Base-by-base conservation (phyloP, 2,797 vertebrate species). In the Mycteria americana region DNA sequence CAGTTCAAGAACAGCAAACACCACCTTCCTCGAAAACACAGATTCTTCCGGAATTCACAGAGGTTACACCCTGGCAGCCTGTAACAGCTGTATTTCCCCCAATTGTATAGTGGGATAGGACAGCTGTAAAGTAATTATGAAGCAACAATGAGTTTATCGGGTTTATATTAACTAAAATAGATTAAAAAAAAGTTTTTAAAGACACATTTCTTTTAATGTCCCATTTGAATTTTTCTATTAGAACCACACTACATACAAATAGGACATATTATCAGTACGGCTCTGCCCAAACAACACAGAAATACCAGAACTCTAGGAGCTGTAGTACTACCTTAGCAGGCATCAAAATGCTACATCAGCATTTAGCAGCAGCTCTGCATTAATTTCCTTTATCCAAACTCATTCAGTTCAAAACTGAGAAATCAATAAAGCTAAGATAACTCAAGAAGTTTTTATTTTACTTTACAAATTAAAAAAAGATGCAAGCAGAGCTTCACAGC, bases 21-120 rank as follows among this genome's bases (percentile, higher is more conserved):
- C 33, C 43, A 75, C 50, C 91, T 91, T 91, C 93, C 90, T 94
- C 3, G 7, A 95, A 94, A 95, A 85, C 74, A 89, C 10, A 13
- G 63, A 60, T 72, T 54, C 81, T 94, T 89, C 91, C 14, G 21
- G 91, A 85, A 80, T 75, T 77, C 78, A 30, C 54, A 62, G 48
- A 77, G 83, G 86, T 82, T 46, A 76, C 93, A 64, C 92, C 89
- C 94, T 85, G 85, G 50, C 59, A 57, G 57, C 1, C 68, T 50
- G n/a, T 8, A 77, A 56, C 88, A 85, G 80, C 62, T 93, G 22
- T 9, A 75, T 69, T 95, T 94, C 95, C 91, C 87, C 39, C 79
- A 65, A 56, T 67, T 93, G 92, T 84, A 51, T 0, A 18, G 7
- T 12, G 31, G 11, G 93, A 51, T 1, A 59, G 65, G 41, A 53